Conservation (phyloP, 2,888 invertebrate genomes). For the Willowsia nigromaculata region DNA sequence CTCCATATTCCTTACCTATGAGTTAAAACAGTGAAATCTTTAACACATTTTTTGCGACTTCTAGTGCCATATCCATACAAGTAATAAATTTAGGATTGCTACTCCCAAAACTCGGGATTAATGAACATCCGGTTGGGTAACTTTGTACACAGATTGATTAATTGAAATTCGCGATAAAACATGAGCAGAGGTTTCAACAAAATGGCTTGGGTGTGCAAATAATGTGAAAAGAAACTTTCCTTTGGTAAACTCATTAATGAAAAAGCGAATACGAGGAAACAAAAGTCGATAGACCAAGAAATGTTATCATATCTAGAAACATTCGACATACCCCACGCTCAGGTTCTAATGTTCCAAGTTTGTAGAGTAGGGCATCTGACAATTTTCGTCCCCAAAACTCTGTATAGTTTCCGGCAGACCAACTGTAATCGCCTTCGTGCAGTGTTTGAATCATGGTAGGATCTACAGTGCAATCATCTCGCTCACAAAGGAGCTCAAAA, state of each 20-base stretch:
- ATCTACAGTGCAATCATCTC: slow-evolving; percentile 88
- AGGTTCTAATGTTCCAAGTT: slow-evolving; percentile 86
- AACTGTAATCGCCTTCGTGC: slow-evolving; percentile 84
- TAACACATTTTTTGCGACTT: not conserved
- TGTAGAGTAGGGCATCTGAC: slow-evolving; percentile 88
- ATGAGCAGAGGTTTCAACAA: no score
- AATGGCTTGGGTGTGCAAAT: no score
- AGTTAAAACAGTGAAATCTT: slow-evolving; percentile 18
- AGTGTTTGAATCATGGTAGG: slow-evolving; percentile 86
- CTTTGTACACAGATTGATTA: no score
- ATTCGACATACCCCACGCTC: slow-evolving; percentile 81
- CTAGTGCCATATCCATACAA: no score
- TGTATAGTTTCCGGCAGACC: slow-evolving; percentile 90
- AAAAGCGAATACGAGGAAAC: not conserved
- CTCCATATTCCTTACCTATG: slow-evolving; percentile 79
- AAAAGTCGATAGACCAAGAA: no score
- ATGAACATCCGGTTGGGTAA: not conserved
- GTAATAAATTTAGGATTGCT: no score
- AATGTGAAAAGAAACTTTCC: not conserved
- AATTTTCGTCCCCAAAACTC: slow-evolving; percentile 92
- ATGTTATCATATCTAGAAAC: not conserved
- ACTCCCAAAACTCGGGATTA: no score
- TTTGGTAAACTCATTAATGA: slow-evolving; percentile 15
- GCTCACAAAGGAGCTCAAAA: slow-evolving; percentile 85
- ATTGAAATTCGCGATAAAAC: no score